These are phyloP conservation scores for Sesia bembeciformis DNA, from an alignment of 2,888 invertebrate genomes.

Conservation along the genomic window DNA sequence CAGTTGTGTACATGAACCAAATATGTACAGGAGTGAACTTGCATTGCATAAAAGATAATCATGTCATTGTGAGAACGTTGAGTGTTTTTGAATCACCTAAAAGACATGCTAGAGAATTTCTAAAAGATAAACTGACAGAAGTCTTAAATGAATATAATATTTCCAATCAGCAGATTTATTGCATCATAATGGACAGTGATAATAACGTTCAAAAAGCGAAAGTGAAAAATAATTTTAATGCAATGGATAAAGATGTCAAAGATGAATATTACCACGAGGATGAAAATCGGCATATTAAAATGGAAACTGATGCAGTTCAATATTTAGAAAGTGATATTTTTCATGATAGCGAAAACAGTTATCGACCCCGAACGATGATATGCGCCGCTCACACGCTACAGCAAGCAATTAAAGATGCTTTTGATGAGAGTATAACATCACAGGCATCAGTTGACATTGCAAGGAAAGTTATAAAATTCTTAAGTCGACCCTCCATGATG, in stretches of 20 bases:
- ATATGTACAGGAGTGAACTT: not conserved
- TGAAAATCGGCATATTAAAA: not conserved
- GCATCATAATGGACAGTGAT: not conserved
- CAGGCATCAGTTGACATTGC: not conserved
- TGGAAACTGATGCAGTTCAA: not conserved
- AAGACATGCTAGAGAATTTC: not conserved
- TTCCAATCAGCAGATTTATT: not conserved
- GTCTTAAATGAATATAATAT: not conserved
- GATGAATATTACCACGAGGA: not conserved
- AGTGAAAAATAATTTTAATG: not conserved
- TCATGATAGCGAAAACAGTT: not conserved
- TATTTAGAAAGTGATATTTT: not conserved
- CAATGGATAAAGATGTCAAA: not conserved
- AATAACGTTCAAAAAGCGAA: not conserved
- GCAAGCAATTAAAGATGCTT: not conserved
- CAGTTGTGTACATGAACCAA: not conserved
- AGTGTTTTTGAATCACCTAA: not conserved
- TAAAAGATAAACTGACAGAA: not conserved
- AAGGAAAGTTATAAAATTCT: not conserved
- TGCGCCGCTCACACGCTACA: not conserved
- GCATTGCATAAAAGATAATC: not conserved
- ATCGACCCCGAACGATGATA: not conserved
- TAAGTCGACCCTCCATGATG: not conserved
- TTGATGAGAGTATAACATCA: not conserved
- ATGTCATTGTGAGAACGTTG: not conserved